Base-by-base conservation (phyloP, 2,113 vertebrate genomes). In the Emydura subglobosa region DNA sequence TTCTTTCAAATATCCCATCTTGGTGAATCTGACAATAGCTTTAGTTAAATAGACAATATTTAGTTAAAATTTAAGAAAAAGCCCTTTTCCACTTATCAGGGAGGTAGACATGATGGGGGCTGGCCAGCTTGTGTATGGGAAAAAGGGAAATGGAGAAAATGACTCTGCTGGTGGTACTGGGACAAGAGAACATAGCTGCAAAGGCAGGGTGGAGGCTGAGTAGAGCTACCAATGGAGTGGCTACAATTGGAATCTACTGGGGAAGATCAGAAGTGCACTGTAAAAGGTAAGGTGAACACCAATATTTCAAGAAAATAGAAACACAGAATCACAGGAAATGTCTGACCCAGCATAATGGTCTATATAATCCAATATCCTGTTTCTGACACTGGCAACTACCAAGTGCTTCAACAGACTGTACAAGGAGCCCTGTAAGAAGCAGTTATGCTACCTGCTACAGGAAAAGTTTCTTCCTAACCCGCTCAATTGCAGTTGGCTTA, bases 11-110 rank as follows among this genome's bases (percentile, higher is more conserved):
- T 44, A 50, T 22, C 12, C 47, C 82, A 80, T 5, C 3, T 74
- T 2, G 19, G 13, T 57, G 44, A 85, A 49, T 47, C 10, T 31
- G 42, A 22, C 39, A 76, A 92, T 68, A 79, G 39, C 39, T 39
- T 39, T 39, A 39, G 39, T 39, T 39, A 39, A 39, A 39, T 39
- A 39, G 39, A 39, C 39, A 39, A 39, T 47, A 81, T 61, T 92
- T 74, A 79, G n/a, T 85, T 91, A 87, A 89, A 85, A 11, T 31
- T 55, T 24, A 90, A 57, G 29, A 83, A 49, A 87, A 55, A 86
- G 74, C 49, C 39, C 8, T 85, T 3, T 51, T 12, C 1, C 16
- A 74, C 81, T 85, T 1, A 53, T 29, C 54, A 42, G 12, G 76
- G 61, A n/a, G 31, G 61, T 65, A 65, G 61, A 17, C 31, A 8